Evolutionary conservation across 2,797 vertebrate genomes (phyloP), one percentile per base, ranked within the genome.

Genomic region (Gobionotothen gibberifrons): DNA sequence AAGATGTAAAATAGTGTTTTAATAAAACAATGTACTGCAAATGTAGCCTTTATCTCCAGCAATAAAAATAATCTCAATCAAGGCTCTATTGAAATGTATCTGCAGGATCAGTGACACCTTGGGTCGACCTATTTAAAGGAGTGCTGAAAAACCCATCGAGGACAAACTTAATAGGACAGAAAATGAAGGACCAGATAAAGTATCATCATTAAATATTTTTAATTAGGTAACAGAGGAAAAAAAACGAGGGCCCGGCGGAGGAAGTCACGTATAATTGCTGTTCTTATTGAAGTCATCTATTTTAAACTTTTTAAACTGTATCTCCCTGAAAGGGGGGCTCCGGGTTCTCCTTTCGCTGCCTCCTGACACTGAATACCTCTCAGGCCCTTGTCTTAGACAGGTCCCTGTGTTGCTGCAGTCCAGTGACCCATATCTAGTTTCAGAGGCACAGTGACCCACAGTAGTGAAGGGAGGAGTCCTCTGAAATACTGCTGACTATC

Each of bases 131-230:
- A 95, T 90, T 94, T 96, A 85, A 72, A 86, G 69, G 47, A 83
- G 74, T 54, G 73, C 83, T 87, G 83, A 74, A 71, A 90, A 92
- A 82, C 84, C 88, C 90, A 86, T 85, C 36, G 88, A 93, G 93
- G 93, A 93, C 91, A 87, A 60, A 88, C 85, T 90, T 93, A 95
- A 95, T 96, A 93, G 90, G 81, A 91, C 79, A 78, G 92, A 89
- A 92, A 90, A 95, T 94, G 92, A 87, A 93, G 89, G 87, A 91
- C 93, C 82, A 91, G 90, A 95, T 94, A 92, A 94, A 93, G 94
- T 87, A 90, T 86, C 88, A 87, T 94, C 89, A 95, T 95, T 95
- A 94, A 89, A 87, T 91, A 86, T 81, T 92, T 93, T 94, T 95
- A 95, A 96, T 95, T 94, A 90, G 94, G 86, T 87, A 92, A 88